Evolutionary conservation across 2,113 vertebrate species (phyloP), one percentile per base, ranked within the genome.

Genomic region (Casuarius casuarius): DNA sequence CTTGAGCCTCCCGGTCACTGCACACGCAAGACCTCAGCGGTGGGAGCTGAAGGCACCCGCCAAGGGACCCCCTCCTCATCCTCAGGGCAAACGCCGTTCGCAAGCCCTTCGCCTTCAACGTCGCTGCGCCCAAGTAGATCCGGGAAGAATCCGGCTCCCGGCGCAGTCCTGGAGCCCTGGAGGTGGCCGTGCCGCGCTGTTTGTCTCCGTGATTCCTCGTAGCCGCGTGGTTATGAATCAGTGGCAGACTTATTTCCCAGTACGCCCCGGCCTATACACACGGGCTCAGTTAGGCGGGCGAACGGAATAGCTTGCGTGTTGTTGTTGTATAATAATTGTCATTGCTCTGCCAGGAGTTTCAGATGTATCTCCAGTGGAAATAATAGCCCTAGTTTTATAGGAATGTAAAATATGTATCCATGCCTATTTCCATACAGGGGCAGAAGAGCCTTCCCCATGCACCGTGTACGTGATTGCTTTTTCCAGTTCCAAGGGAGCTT

Each of bases 191-290:
- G 38, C 38, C 38, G 38, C 38, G 38, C 38, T 92, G 67, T 91
- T 58, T 94, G 81, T 97, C 96, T 98, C 96, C 95, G 33, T 93
- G 97, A 96, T 95, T 96, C 96, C 96, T 87, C 94, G 72, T 51
- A 91, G 87, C 81, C 80, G 84, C 65, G 84, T 67, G 93, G 93
- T 84, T 83, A 91, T 51, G 90, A 97, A 96, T 97, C 48, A 74
- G 83, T 96, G 95, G 91, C 97, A 94, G 89, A 89, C 93, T 98
- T 96, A 98, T 96, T 96, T 97, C 97, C 97, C 97, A 93, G 96
- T 75, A 77, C 10, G 0, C 20, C 38, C 88, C 25, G 10, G 59
- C 74, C 89, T 92, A 3, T 70, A 91, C 92, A 82, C 92, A 1
- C 0, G 76, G 90, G 93, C 63, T 86, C 88, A 51, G 90, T 94